Percentiles rank a stretch among this genome's conserved stretches.
Conservation (phyloP, 2,797 vertebrate genomes). For the Cossypha niveicapilla region DNA sequence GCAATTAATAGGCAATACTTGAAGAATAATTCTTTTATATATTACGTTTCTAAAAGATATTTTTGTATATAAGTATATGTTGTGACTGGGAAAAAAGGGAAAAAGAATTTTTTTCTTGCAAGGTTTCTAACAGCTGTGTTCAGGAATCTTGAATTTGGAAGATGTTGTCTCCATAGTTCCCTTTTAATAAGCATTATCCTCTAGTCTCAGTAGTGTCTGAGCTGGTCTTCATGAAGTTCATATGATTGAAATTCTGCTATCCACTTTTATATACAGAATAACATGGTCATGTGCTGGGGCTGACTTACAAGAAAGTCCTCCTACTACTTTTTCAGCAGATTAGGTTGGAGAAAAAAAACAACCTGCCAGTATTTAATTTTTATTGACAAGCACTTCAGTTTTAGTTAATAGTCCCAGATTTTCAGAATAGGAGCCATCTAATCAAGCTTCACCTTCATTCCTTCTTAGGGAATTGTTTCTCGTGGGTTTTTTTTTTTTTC, state of each 20-base stretch:
- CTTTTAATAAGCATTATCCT: neutral
- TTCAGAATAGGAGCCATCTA: neutral
- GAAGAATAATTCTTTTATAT: neutral
- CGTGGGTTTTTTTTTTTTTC: neutral
- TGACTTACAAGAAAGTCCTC: neutral
- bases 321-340: neutral
- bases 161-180: neutral
- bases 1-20: neutral
- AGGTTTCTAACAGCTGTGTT: neutral
- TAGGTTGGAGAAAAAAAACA: neutral
- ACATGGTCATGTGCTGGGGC: neutral
- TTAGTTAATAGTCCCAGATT: neutral
- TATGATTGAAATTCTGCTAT: neutral
- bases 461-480: neutral
- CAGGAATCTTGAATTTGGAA: neutral
- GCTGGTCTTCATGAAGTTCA: neutral
- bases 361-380: neutral
- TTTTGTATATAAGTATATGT: neutral
- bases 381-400: neutral
- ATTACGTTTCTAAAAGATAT: neutral
- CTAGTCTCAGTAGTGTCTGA: neutral
- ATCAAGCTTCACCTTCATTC: neutral
- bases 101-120: neutral
- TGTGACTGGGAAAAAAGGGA: neutral
- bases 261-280: neutral